phyloP scores from a whole-genome alignment of 2,888 invertebrate genomes.

The Hydrotaea diabolus region DNA sequence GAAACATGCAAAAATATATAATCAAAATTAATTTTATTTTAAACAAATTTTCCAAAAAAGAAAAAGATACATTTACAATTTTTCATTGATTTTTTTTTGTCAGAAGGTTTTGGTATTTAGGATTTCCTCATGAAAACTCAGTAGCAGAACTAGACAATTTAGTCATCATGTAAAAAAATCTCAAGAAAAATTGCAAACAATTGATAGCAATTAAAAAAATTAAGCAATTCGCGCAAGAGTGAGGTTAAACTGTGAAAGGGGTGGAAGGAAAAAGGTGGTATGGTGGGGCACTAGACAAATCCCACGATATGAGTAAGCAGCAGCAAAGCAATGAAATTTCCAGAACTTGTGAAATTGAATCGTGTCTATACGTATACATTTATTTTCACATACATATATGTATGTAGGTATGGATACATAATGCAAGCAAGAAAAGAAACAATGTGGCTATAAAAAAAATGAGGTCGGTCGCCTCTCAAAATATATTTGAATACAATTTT shows the following conservation, averaged over 20 bases:
- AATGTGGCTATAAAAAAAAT: conserved; percentile 15
- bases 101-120: conserved; percentile 79
- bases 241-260: conserved; percentile 6
- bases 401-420: neutral
- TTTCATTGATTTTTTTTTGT: conserved; percentile 63
- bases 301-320: conserved; percentile 51
- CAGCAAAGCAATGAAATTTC: conserved; percentile 42
- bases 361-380: conserved; percentile 31
- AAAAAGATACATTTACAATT: conserved; percentile 23
- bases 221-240: conserved; percentile 47
- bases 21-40: neutral
- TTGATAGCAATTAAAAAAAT: conserved; percentile 51
- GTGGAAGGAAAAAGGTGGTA: neutral
- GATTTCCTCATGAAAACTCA: conserved; percentile 79
- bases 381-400: neutral
- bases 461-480: conserved; percentile 23
- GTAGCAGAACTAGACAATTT: conserved; percentile 80
- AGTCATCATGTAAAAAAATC: conserved; percentile 76
- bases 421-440: neutral
- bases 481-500: neutral
- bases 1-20: conserved; percentile 44
- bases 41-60: conserved; percentile 41
- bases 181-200: conserved; percentile 67
- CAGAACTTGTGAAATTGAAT: conserved; percentile 57
- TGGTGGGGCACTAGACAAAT: conserved; percentile 5